Evolutionary conservation across 2,113 vertebrate genomes (phyloP).

Genomic region (Alosa alosa): DNA sequence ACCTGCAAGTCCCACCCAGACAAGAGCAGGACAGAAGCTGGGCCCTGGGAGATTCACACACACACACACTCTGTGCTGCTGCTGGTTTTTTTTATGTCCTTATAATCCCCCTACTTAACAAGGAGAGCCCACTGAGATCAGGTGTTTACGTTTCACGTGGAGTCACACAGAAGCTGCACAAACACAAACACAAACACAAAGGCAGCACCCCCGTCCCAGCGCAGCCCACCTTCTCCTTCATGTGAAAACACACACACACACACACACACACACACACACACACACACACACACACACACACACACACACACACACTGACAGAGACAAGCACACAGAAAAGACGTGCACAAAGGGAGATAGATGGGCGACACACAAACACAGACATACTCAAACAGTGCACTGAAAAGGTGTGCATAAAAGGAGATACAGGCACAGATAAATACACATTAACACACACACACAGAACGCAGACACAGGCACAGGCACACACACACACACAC

Average conservation of each 20-base stretch:
- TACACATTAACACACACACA: not conserved
- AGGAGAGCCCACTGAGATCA: not conserved
- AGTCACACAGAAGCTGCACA: not conserved
- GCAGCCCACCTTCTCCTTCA: not conserved
- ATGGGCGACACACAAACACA: not conserved
- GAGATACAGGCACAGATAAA: not conserved
- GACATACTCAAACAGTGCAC: not conserved
- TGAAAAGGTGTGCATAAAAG: not conserved
- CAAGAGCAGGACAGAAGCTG: conserved; percentile 20
- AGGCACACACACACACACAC: conserved; percentile 16
- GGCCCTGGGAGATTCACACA: conserved; percentile 19
- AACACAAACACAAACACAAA: not conserved
- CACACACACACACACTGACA: not conserved
- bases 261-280: not conserved
- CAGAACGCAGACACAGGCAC: not conserved
- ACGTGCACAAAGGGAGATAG: not conserved
- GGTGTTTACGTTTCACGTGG: not conserved
- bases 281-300: not conserved
- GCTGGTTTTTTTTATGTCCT: not conserved
- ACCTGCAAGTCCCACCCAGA: conserved; percentile 50
- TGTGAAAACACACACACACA: not conserved
- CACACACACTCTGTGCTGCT: conserved; percentile 16
- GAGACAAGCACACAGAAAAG: not conserved
- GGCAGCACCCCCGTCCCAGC: not conserved
- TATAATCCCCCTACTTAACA: not conserved